phyloP scores from a whole-genome alignment of 2,888 invertebrate genomes.

The Zygothrica quintamaculata region DNA sequence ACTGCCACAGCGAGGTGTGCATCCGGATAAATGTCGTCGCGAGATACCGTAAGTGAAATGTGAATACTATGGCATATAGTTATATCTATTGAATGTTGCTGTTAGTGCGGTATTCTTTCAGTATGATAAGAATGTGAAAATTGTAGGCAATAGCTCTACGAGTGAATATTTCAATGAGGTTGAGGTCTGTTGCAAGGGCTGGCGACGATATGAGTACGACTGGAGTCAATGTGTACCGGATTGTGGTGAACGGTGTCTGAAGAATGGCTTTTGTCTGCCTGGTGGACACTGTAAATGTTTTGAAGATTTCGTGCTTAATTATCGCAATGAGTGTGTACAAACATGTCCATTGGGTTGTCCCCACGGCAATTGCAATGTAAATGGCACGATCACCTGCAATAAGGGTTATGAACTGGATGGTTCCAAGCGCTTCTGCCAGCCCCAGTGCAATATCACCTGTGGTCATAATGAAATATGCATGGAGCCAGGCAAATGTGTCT shows the following conservation, averaged over 20 bases:
- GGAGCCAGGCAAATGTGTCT: conserved; percentile 86
- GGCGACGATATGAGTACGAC: conserved; percentile 87
- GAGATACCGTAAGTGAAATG: conserved; percentile 82
- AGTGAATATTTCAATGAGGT: conserved; percentile 86
- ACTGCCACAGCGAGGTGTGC: conserved; percentile 69
- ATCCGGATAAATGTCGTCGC: conserved; percentile 77
- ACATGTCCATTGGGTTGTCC: conserved; percentile 81
- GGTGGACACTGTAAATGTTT: conserved; percentile 82
- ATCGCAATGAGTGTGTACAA: conserved; percentile 78
- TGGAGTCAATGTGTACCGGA: conserved; percentile 85
- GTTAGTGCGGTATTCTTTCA: conserved; percentile 82
- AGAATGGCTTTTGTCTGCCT: conserved; percentile 85
- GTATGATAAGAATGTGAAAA: conserved; percentile 79
- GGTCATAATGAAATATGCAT: conserved; percentile 86
- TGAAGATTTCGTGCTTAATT: conserved; percentile 80
- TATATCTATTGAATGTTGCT: background rate
- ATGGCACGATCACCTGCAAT: conserved; percentile 82
- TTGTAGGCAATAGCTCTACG: conserved; percentile 84
- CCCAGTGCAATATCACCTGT: conserved; percentile 87
- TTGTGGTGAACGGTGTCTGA: conserved; percentile 82
- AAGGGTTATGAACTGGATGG: conserved; percentile 83
- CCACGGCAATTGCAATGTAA: conserved; percentile 83
- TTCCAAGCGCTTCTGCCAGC: conserved; percentile 84
- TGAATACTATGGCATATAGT: background rate
- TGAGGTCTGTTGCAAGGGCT: conserved; percentile 90